Conservation (phyloP, 1,140 invertebrate genomes). For the Solenopsis invicta region DNA sequence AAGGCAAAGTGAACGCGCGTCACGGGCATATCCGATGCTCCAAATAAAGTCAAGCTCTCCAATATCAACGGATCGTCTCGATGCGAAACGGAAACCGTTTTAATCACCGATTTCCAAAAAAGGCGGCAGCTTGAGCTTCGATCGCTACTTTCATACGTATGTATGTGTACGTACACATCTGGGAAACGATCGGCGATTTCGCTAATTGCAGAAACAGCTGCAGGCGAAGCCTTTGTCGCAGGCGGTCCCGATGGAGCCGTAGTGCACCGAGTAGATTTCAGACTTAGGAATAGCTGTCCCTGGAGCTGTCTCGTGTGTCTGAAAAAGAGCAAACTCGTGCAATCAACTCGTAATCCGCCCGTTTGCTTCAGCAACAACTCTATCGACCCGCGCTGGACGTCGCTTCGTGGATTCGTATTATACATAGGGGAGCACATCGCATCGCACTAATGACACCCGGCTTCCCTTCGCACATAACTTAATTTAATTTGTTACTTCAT, state of each 20-base stretch:
- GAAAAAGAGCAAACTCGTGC: constrained; percentile 63
- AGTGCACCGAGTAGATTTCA: constrained; percentile 48
- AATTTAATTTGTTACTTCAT: constrained; percentile 12
- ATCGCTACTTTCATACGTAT: not conserved
- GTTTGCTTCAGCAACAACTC: constrained; percentile 78
- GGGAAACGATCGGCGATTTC: not conserved
- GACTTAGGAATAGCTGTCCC: not conserved
- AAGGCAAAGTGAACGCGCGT: constrained; percentile 12
- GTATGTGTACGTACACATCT: not conserved
- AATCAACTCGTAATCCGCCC: constrained; percentile 72
- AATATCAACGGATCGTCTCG: not conserved
- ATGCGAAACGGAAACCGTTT: not conserved
- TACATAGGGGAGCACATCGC: constrained; percentile 17
- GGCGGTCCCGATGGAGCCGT: not conserved
- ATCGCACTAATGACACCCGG: constrained; percentile 5
- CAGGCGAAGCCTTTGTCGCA: not conserved
- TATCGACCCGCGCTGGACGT: constrained; percentile 65
- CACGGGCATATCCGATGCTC: not conserved
- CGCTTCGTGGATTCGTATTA: constrained; percentile 59
- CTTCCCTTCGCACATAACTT: not conserved
- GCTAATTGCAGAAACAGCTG: constrained; percentile 31
- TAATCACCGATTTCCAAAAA: not conserved
- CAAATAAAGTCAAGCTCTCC: constrained; percentile 32
- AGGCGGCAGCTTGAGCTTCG: not conserved
- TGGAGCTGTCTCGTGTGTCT: not conserved